These are phyloP conservation scores for Trichechus manatus DNA, from an alignment of 2,113 vertebrate species.

Conservation along the genomic window DNA sequence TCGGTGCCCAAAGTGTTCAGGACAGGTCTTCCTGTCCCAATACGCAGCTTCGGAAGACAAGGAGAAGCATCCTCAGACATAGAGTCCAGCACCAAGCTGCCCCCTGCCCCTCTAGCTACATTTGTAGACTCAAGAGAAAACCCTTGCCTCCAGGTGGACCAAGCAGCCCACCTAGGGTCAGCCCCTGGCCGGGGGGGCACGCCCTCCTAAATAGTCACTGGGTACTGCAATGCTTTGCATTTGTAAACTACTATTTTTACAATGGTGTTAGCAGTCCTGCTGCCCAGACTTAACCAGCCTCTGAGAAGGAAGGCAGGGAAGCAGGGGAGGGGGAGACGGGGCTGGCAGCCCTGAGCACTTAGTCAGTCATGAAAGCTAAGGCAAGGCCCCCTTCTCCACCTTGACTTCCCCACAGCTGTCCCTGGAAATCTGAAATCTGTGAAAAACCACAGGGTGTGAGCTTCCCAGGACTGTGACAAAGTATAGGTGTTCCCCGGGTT, in stretches of 20 bases:
- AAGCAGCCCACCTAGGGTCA: not conserved
- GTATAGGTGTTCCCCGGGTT: no score
- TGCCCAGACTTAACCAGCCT: not conserved
- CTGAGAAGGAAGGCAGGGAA: not conserved
- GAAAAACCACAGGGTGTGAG: no score
- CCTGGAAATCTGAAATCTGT: no score
- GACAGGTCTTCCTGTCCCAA: not conserved
- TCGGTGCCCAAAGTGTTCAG: not conserved
- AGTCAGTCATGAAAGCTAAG: no score
- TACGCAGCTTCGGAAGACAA: not conserved
- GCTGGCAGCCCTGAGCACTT: not conserved
- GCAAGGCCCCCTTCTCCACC: no score
- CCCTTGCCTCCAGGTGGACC: not conserved
- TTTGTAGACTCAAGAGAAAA: not conserved
- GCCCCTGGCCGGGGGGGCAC: not conserved
- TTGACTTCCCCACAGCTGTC: no score
- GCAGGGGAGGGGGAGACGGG: not conserved
- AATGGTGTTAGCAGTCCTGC: no score
- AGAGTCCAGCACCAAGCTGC: no score
- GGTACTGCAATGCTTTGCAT: not conserved
- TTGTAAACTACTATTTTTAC: not conserved
- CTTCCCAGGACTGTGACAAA: no score
- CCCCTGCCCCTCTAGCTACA: not conserved
- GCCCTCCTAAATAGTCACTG: not conserved
- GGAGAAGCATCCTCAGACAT: not conserved